phyloP scores from a whole-genome alignment of 2,888 invertebrate species.

The Carabus problematicus region DNA sequence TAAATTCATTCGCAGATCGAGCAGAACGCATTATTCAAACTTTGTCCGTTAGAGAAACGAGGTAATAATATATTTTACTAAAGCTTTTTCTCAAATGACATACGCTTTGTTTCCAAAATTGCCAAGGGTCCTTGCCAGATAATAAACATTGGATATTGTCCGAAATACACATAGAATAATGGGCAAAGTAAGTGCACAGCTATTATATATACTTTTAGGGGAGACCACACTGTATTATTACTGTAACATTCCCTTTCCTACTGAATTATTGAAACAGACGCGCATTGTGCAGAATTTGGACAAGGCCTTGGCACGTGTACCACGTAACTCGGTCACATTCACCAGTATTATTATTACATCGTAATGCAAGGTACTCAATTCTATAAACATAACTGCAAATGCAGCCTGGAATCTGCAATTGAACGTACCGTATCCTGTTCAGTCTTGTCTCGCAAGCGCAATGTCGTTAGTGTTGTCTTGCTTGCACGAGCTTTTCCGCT shows the following conservation, averaged over 20 bases:
- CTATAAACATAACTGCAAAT: conserved; percentile 42
- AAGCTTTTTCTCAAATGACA: no score
- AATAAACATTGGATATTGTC: neutral
- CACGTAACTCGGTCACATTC: conserved; percentile 3
- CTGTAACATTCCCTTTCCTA: conserved; percentile 7
- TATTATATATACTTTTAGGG: conserved; percentile 5
- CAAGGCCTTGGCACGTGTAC: conserved; percentile 1
- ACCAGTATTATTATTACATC: conserved; percentile 34
- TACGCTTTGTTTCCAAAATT: no score
- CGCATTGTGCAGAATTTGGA: neutral
- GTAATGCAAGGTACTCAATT: conserved; percentile 41
- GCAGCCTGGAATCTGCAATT: conserved; percentile 19
- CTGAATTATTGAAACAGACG: conserved; percentile 36
- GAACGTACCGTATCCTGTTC: neutral
- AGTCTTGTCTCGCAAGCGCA: neutral
- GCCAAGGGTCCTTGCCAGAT: no score
- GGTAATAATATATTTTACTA: no score
- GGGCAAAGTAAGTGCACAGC: neutral
- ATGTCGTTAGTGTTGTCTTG: neutral
- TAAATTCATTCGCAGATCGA: no score
- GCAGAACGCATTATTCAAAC: no score
- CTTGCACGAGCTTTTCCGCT: neutral
- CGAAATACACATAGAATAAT: neutral
- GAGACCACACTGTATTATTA: conserved; percentile 11
- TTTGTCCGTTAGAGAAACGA: no score